Conservation (phyloP, 1,140 invertebrate species). For the Metopolophium dirhodum region DNA sequence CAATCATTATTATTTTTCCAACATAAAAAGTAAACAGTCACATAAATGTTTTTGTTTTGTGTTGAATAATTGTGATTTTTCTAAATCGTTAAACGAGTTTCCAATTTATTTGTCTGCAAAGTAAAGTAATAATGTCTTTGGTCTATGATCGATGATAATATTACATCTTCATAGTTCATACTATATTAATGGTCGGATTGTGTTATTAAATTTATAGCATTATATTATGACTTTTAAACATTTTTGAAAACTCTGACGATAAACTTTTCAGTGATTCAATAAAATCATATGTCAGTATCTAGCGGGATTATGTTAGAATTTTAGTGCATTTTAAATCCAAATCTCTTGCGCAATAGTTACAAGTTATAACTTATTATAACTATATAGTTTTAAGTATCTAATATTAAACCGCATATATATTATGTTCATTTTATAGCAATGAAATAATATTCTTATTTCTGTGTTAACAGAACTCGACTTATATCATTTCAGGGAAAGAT, state of each 20-base stretch:
- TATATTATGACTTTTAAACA: background rate
- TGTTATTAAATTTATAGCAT: background rate
- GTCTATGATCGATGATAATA: constrained; percentile 2
- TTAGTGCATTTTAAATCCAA: background rate
- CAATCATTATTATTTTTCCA: background rate
- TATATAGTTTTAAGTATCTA: too few relatives aligned
- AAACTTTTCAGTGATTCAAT: background rate
- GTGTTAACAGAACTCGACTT: background rate
- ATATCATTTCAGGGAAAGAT: background rate
- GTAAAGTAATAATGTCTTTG: background rate
- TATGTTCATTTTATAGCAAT: background rate
- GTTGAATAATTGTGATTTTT: background rate
- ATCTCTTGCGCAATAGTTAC: background rate
- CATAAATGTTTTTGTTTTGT: background rate
- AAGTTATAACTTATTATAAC: background rate
- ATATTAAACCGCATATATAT: too few relatives aligned
- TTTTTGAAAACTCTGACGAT: background rate
- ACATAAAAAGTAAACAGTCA: background rate
- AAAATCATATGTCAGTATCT: background rate
- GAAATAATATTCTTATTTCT: background rate
- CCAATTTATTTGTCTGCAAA: background rate
- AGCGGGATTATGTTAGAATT: background rate
- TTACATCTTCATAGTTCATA: background rate
- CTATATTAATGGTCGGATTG: background rate
- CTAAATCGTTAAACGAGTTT: background rate